phyloP scores from a whole-genome alignment of 2,888 invertebrate species.

The Stenotaenia linearis region DNA sequence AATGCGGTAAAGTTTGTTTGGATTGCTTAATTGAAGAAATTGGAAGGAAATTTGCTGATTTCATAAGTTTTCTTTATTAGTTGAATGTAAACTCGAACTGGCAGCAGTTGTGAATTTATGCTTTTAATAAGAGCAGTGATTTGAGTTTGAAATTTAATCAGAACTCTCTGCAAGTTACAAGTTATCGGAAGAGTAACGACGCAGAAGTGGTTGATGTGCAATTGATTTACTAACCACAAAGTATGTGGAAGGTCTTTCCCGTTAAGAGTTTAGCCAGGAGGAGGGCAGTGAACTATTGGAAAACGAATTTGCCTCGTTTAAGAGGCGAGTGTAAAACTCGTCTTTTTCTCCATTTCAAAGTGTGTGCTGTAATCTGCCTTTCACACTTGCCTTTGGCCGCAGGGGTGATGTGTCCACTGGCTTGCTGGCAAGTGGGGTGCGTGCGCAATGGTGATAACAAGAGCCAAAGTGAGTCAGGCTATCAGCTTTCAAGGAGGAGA shows the following conservation, averaged over 20 bases:
- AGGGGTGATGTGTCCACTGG: constrained; percentile 18
- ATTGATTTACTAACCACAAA: constrained; percentile 17
- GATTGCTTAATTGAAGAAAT: background rate
- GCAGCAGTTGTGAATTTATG: background rate
- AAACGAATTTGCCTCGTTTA: constrained; percentile 26
- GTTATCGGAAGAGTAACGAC: background rate
- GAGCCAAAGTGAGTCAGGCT: constrained; percentile 16
- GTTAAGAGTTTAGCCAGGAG: background rate
- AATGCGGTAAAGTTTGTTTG: no score
- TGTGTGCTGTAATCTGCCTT: constrained; percentile 19
- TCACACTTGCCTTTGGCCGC: constrained; percentile 9
- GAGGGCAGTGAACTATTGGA: constrained; percentile 21
- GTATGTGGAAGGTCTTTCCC: constrained; percentile 5
- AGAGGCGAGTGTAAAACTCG: constrained; percentile 8
- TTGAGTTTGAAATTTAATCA: background rate
- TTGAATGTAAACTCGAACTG: background rate
- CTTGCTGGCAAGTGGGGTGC: background rate
- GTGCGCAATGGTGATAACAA: constrained; percentile 10
- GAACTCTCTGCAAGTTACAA: background rate
- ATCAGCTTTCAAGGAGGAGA: constrained; percentile 21
- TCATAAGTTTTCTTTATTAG: background rate
- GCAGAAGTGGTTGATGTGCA: constrained; percentile 21
- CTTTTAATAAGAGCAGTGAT: background rate
- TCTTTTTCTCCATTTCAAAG: constrained; percentile 19
- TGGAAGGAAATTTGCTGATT: background rate